Conservation (phyloP, 1,140 invertebrate species). For the Zaprionus lachaisei region DNA sequence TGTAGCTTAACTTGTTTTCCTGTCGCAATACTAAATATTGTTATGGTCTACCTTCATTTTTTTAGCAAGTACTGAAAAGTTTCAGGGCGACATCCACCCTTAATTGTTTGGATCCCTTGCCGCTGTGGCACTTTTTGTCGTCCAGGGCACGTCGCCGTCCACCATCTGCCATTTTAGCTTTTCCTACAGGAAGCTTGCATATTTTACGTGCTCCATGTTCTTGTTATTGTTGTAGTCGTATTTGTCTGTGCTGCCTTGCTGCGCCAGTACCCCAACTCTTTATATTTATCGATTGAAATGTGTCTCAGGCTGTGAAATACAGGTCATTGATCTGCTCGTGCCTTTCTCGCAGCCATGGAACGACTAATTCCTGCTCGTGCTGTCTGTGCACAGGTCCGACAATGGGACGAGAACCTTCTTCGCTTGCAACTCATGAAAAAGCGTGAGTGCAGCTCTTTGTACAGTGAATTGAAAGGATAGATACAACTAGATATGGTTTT, state of each 20-base stretch:
- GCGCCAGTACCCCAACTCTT: conserved; percentile 71
- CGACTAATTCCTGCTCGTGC: conserved; percentile 58
- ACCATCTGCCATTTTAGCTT: conserved; percentile 75
- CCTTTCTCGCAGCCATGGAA: conserved; percentile 51
- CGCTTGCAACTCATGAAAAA: background rate
- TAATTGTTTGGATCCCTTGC: conserved; percentile 24
- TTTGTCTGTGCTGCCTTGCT: conserved; percentile 47
- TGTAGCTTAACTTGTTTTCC: background rate
- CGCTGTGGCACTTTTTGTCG: conserved; percentile 59
- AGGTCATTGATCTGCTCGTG: conserved; percentile 81
- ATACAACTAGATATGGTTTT: background rate
- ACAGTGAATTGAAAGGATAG: no score
- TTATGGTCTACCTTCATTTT: background rate
- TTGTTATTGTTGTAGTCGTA: conserved; percentile 41
- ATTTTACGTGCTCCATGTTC: conserved; percentile 74
- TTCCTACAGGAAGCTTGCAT: conserved; percentile 81
- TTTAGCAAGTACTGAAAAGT: conserved; percentile 56
- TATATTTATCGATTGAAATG: conserved; percentile 83
- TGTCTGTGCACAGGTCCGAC: conserved; percentile 11
- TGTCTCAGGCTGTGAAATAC: conserved; percentile 81
- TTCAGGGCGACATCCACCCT: conserved; percentile 41
- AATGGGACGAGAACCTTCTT: background rate
- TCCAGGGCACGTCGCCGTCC: conserved; percentile 38
- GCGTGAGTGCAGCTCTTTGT: background rate
- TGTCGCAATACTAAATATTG: background rate